Percentiles rank a stretch among this genome's conserved stretches.
phyloP scores from a whole-genome alignment of 2,113 vertebrate genomes.

The Melozone crissalis region DNA sequence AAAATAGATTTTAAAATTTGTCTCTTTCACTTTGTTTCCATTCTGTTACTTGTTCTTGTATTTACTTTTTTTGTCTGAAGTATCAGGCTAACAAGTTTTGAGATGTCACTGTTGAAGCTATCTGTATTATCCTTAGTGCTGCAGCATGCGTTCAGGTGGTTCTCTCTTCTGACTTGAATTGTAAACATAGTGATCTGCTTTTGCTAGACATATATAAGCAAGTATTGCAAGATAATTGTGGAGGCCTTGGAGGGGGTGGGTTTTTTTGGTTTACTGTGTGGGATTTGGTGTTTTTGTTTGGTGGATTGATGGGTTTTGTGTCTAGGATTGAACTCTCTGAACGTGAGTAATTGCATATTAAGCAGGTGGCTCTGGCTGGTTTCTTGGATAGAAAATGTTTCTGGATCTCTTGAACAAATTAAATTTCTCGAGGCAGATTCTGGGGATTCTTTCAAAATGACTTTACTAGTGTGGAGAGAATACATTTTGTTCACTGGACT shows the following conservation, averaged over 20 bases:
- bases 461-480: background rate
- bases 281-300: background rate
- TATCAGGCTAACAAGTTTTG: background rate
- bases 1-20: background rate
- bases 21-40: background rate
- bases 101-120: background rate
- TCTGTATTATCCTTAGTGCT: background rate
- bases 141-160: fast-evolving
- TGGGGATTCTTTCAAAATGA: background rate
- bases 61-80: background rate
- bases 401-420: background rate
- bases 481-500: background rate
- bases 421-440: background rate
- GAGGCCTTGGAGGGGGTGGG: fast-evolving
- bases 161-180: background rate
- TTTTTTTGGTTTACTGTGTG: background rate
- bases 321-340: background rate
- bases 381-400: background rate
- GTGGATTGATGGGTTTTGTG: background rate
- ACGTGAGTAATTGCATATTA: background rate
- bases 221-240: background rate
- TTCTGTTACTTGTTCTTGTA: background rate
- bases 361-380: background rate
- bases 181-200: background rate
- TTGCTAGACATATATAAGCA: background rate